phyloP scores from a whole-genome alignment of 2,888 invertebrate species.

The Schizotus pectinicornis region DNA sequence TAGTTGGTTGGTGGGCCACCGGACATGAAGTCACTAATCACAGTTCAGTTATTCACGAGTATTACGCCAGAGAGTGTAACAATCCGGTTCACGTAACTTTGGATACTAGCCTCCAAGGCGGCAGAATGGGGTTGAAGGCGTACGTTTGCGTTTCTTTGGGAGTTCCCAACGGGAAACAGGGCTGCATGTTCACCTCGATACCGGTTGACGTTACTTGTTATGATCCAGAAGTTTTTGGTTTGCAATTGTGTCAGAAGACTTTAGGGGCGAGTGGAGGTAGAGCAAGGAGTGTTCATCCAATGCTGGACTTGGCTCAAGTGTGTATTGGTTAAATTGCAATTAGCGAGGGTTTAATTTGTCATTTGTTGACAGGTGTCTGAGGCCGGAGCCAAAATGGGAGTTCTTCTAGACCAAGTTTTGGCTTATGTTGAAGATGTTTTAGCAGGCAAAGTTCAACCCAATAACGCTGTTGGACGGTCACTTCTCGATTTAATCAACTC shows the following conservation, averaged over 20 bases:
- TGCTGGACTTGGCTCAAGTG: conserved; percentile 77
- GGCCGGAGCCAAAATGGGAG: conserved; percentile 79
- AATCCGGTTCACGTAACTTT: conserved; percentile 95
- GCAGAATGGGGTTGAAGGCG: conserved; percentile 92
- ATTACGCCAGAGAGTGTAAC: conserved; percentile 93
- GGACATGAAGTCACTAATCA: conserved; percentile 97
- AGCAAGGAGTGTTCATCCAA: conserved; percentile 57
- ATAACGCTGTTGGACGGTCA: conserved; percentile 89
- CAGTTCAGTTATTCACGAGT: conserved; percentile 96
- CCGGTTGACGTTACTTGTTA: conserved; percentile 88
- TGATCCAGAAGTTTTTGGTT: conserved; percentile 87
- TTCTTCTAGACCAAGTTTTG: conserved; percentile 78
- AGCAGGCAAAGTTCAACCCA: conserved; percentile 74
- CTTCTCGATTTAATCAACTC: conserved; percentile 90
- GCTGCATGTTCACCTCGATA: conserved; percentile 96
- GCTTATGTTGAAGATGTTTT: conserved; percentile 93
- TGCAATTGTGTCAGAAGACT: conserved; percentile 86
- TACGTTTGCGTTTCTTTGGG: conserved; percentile 93
- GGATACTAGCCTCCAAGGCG: conserved; percentile 87
- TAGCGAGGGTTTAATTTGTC: conserved; percentile 67
- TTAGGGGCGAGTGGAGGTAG: conserved; percentile 61
- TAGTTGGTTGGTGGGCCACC: conserved; percentile 99
- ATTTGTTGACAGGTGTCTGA: conserved; percentile 83
- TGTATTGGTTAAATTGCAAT: conserved; percentile 44
- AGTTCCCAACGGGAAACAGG: conserved; percentile 90